Evolutionary conservation across 2,888 invertebrate species (phyloP).

Genomic region (Drosophila setosimentum): DNA sequence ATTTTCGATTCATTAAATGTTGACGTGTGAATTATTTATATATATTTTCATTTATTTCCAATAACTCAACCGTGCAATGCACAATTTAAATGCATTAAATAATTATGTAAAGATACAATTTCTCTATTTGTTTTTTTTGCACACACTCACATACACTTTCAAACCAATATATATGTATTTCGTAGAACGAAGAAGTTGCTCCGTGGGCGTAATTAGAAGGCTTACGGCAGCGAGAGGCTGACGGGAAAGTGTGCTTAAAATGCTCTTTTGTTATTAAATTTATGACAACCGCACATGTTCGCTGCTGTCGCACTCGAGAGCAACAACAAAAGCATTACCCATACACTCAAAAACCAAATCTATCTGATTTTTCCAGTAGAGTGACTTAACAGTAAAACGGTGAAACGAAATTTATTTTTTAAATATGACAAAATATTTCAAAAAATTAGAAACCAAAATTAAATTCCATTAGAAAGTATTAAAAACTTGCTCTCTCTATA

Average conservation of each 20-base stretch:
- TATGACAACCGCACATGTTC: slow-evolving; percentile 78
- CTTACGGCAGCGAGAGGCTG: slow-evolving; percentile 53
- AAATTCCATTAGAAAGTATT: fast-evolving
- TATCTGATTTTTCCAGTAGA: too few species aligned
- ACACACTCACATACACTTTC: background rate
- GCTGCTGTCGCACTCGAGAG: slow-evolving; percentile 49
- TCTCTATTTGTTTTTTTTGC: background rate
- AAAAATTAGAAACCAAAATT: background rate
- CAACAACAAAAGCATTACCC: slow-evolving; percentile 6
- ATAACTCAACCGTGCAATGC: slow-evolving; percentile 24
- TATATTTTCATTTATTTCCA: slow-evolving; percentile 14
- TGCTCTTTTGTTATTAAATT: slow-evolving; percentile 77
- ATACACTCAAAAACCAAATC: background rate
- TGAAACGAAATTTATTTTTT: background rate
- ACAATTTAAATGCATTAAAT: background rate
- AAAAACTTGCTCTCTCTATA: background rate
- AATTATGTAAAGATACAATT: background rate
- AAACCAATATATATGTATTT: slow-evolving; percentile 6
- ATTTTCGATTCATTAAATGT: slow-evolving; percentile 50
- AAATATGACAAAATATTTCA: background rate
- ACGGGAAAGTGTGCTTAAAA: slow-evolving; percentile 66
- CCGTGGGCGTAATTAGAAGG: slow-evolving; percentile 75
- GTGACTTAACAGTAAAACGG: too few species aligned
- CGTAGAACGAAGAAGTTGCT: slow-evolving; percentile 54
- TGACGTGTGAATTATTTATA: slow-evolving; percentile 53